Percentiles rank a stretch among this genome's conserved stretches.
phyloP scores from a whole-genome alignment of 2,797 vertebrate genomes.

The Parauchenoglanis punctatus region DNA sequence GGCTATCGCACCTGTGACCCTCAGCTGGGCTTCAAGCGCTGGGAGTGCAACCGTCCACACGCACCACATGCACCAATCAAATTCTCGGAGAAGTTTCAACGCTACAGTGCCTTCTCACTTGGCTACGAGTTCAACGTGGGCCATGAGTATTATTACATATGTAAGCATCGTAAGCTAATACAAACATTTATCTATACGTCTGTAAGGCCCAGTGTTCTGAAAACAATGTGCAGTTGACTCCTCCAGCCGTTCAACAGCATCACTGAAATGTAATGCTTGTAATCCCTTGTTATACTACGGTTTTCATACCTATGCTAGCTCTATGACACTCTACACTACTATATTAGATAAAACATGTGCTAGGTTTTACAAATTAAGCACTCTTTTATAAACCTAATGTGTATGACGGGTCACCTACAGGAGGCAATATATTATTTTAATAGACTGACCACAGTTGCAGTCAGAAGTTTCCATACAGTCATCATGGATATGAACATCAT shows the following conservation, averaged over 20 bases:
- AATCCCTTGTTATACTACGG: not conserved
- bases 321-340: not conserved
- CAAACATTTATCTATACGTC: not conserved
- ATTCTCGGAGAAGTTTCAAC: constrained; percentile 93
- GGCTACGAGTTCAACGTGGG: constrained; percentile 86
- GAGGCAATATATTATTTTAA: constrained; percentile 1
- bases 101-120: constrained; percentile 87
- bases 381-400: constrained; percentile 1
- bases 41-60: constrained; percentile 87
- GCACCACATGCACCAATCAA: constrained; percentile 92
- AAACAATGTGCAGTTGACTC: not conserved
- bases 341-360: not conserved
- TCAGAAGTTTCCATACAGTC: constrained; percentile 48
- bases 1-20: constrained; percentile 84
- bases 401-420: not conserved
- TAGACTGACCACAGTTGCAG: constrained; percentile 39
- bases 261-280: not conserved
- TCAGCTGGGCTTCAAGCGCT: constrained; percentile 85
- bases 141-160: constrained; percentile 89
- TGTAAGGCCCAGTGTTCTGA: not conserved
- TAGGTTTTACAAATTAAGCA: not conserved
- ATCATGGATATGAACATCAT: constrained; percentile 51
- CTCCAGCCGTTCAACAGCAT: not conserved
- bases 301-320: not conserved
- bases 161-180: constrained; percentile 66